Evolutionary conservation across 2,113 vertebrate genomes (phyloP).

Genomic region (Myodes glareolus): DNA sequence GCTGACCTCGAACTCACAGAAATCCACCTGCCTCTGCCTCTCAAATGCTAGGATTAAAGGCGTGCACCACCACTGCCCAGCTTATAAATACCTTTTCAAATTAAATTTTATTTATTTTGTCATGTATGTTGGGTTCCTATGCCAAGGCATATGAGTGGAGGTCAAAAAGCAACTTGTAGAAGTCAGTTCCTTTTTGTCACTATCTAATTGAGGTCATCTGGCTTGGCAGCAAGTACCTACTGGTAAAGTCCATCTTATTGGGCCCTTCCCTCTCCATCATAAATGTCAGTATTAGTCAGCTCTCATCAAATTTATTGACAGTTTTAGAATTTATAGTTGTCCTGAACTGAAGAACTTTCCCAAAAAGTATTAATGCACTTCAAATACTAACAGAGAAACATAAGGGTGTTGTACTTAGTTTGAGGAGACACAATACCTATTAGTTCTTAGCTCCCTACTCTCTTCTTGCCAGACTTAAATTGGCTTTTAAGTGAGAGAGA

Average conservation of each 20-base stretch:
- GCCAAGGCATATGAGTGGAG: not conserved
- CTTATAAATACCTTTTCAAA: not conserved
- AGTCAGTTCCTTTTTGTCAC: not conserved
- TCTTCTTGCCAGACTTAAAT: conserved; percentile 9
- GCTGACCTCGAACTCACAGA: too few relatives aligned
- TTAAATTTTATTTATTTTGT: not conserved
- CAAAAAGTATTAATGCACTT: not conserved
- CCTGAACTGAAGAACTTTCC: not conserved
- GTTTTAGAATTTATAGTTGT: not conserved
- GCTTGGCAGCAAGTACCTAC: not conserved
- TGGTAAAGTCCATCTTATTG: not conserved
- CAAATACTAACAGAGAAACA: not conserved
- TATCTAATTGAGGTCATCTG: not conserved
- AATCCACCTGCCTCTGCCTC: too few relatives aligned
- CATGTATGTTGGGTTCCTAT: not conserved
- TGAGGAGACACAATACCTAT: not conserved
- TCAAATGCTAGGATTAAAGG: too few relatives aligned
- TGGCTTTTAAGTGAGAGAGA: conserved; percentile 26
- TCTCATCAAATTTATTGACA: not conserved
- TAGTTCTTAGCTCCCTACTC: not conserved
- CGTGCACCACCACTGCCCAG: too few relatives aligned
- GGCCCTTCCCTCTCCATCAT: not conserved
- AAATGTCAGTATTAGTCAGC: not conserved
- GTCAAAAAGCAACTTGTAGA: not conserved
- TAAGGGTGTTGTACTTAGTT: not conserved